Conservation (phyloP, 2,113 vertebrate genomes). For the Neodontobutis hainanensis region DNA sequence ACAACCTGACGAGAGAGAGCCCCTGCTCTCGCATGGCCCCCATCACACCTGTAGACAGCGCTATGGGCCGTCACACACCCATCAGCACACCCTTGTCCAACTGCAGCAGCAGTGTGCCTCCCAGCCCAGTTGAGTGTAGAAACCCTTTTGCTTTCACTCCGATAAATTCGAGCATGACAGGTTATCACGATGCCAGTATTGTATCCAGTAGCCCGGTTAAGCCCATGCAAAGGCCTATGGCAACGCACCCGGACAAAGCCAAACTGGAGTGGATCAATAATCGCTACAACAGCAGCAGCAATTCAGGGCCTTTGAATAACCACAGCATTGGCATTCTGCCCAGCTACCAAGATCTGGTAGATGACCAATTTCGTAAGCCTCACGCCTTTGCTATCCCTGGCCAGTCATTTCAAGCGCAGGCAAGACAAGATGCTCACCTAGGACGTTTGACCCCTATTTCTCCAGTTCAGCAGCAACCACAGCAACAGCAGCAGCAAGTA, state of each 20-base stretch:
- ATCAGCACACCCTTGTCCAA: constrained; percentile 96
- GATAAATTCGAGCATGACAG: constrained; percentile 94
- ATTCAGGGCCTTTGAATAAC: constrained; percentile 82
- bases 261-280: constrained; percentile 99
- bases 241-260: constrained; percentile 97
- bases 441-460: constrained; percentile 94
- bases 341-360: constrained; percentile 96
- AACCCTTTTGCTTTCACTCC: constrained; percentile 98
- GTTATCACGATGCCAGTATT: constrained; percentile 94
- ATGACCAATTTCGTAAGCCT: constrained; percentile 97
- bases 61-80: constrained; percentile 93
- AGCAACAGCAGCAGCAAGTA: constrained; percentile 81
- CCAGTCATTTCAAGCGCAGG: constrained; percentile 90
- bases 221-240: constrained; percentile 98
- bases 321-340: constrained; percentile 89
- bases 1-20: constrained; percentile 90
- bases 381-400: constrained; percentile 96
- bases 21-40: constrained; percentile 91
- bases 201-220: constrained; percentile 97
- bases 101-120: constrained; percentile 97
- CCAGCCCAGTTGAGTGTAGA: constrained; percentile 96
- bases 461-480: constrained; percentile 90
- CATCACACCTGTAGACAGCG: constrained; percentile 95
- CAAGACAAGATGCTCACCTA: constrained; percentile 85
- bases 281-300: constrained; percentile 83